A percentile compares a stretch with the other conserved stretches of the same genome.
These are phyloP conservation scores for Jacana jacana DNA, from an alignment of 2,113 vertebrate species.

Conservation along the genomic window DNA sequence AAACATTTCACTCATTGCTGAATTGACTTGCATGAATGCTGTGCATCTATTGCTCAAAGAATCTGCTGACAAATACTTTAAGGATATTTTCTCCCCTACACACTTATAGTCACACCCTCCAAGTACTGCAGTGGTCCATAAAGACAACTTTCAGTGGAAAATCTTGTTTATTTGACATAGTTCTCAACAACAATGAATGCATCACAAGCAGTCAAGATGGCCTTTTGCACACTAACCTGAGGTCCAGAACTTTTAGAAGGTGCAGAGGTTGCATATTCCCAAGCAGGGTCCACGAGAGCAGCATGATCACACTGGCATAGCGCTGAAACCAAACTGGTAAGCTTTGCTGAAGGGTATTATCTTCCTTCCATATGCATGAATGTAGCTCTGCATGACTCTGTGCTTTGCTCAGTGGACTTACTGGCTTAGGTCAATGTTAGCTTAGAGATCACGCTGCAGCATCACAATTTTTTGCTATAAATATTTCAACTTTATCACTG, in stretches of 20 bases:
- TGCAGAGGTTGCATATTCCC: not conserved
- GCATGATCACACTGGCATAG: not conserved
- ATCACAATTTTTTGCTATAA: not conserved
- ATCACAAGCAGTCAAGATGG: not conserved
- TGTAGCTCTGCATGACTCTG: not conserved
- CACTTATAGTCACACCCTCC: not conserved
- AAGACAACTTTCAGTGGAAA: not conserved
- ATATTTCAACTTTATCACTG: not conserved
- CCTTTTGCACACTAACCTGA: not conserved
- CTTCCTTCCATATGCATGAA: not conserved
- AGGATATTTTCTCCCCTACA: not conserved
- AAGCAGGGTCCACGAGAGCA: not conserved
- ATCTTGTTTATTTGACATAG: not conserved
- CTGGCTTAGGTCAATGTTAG: not conserved
- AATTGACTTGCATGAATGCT: not conserved
- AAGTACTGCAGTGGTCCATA: not conserved
- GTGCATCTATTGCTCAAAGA: not conserved
- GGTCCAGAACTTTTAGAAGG: not conserved
- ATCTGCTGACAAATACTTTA: not conserved
- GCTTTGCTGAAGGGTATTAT: not conserved
- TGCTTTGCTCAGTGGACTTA: not conserved
- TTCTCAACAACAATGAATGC: not conserved
- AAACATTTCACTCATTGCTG: not conserved
- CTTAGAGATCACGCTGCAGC: not conserved
- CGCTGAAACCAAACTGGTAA: not conserved